Conservation (phyloP, 1,140 invertebrate species). For the Leptonema lineaticorne region DNA sequence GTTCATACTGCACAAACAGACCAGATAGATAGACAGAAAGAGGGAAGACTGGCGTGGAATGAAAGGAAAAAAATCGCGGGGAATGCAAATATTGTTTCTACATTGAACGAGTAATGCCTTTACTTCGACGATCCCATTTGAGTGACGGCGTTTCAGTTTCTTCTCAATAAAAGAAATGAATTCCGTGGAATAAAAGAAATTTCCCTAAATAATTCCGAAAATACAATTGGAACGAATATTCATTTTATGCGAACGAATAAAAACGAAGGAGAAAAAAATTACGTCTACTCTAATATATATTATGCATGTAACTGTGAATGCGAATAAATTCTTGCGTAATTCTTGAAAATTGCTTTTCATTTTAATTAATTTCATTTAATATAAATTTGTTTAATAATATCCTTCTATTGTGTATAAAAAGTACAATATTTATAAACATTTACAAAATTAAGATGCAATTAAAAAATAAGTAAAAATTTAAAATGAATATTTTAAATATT, state of each 20-base stretch:
- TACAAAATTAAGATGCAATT: too few relatives aligned
- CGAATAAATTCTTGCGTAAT: too few relatives aligned
- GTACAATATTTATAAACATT: too few relatives aligned
- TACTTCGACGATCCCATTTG: slow-evolving; percentile 2
- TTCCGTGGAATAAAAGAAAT: not conserved
- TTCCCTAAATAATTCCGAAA: not conserved
- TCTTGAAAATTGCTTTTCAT: too few relatives aligned
- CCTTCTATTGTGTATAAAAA: too few relatives aligned
- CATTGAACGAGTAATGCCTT: slow-evolving; percentile 23
- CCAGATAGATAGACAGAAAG: not conserved
- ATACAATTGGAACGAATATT: not conserved
- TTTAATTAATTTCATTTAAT: too few relatives aligned
- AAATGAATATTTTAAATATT: too few relatives aligned
- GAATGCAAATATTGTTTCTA: slow-evolving; percentile 40
- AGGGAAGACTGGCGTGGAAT: slow-evolving; percentile 3
- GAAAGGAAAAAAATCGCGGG: slow-evolving; percentile 28
- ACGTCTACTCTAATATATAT: too few relatives aligned
- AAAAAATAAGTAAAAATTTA: too few relatives aligned
- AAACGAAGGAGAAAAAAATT: not conserved
- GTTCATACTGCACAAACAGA: slow-evolving; percentile 9
- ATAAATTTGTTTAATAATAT: too few relatives aligned
- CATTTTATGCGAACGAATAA: not conserved
- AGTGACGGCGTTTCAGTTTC: slow-evolving; percentile 13
- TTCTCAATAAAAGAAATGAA: slow-evolving; percentile 4
- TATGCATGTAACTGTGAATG: not conserved